A percentile compares a stretch with the other conserved stretches of the same genome.
Conservation (phyloP, 2,888 invertebrate species). For the Epinotia brunnichana region DNA sequence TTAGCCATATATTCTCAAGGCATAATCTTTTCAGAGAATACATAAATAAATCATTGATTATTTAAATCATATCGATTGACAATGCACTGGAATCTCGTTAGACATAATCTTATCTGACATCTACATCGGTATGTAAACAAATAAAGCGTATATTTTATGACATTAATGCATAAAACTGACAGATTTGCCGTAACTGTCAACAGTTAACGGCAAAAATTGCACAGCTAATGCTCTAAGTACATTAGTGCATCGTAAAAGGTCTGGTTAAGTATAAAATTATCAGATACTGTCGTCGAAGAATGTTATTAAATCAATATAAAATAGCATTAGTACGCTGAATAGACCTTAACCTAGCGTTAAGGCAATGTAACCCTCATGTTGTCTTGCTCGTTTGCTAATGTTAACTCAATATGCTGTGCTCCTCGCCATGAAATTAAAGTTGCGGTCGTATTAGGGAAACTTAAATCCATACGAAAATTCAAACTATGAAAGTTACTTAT, state of each 20-base stretch:
- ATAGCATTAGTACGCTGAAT: slow-evolving; percentile 2
- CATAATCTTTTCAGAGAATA: background rate
- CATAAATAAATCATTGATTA: background rate
- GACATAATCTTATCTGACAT: slow-evolving; percentile 5
- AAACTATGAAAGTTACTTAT: too few species aligned
- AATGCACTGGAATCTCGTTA: slow-evolving; percentile 1
- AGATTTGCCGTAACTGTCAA: slow-evolving; percentile 23
- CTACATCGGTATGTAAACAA: slow-evolving; percentile 23
- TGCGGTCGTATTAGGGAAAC: too few species aligned
- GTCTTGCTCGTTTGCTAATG: too few species aligned
- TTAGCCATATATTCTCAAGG: background rate
- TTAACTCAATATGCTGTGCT: too few species aligned
- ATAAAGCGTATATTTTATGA: slow-evolving; percentile 25
- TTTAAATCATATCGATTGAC: background rate
- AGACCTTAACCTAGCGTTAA: background rate
- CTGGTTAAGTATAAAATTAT: slow-evolving; percentile 22
- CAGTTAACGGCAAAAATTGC: slow-evolving; percentile 26
- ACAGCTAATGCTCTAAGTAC: slow-evolving; percentile 35
- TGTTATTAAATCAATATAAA: slow-evolving; percentile 23
- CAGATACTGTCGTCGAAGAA: slow-evolving; percentile 8
- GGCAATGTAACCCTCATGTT: background rate
- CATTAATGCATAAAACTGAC: slow-evolving; percentile 12
- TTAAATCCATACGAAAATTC: too few species aligned
- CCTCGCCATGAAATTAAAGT: too few species aligned
- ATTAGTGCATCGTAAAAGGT: slow-evolving; percentile 28